These are phyloP conservation scores for Pogoniulus pusillus DNA, from an alignment of 2,797 vertebrate genomes.

Conservation along the genomic window DNA sequence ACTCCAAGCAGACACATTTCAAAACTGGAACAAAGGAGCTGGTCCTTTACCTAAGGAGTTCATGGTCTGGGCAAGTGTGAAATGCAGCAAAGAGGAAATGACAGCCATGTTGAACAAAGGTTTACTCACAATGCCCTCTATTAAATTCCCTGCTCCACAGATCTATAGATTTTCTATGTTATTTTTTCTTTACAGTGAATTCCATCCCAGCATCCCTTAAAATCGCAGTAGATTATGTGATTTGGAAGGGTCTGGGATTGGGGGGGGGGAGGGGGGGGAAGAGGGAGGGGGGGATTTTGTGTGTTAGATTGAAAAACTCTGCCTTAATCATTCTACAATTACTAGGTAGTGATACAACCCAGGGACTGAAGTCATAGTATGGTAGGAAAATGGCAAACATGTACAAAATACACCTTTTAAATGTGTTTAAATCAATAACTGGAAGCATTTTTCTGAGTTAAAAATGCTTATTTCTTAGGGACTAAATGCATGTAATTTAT, in stretches of 20 bases:
- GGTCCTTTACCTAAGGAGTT: conserved; percentile 12
- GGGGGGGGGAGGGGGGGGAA: neutral
- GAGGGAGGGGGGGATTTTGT: neutral
- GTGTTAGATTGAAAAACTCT: neutral
- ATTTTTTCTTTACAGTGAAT: neutral
- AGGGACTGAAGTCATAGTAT: neutral
- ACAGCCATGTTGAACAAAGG: conserved; percentile 34
- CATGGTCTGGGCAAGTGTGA: neutral
- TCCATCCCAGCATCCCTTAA: neutral
- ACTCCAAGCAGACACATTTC: conserved; percentile 15
- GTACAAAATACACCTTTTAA: neutral
- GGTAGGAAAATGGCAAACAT: neutral
- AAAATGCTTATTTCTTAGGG: neutral
- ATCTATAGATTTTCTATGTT: neutral
- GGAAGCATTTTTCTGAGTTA: conserved; percentile 9
- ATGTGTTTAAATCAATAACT: conserved; percentile 7
- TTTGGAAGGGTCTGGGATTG: neutral
- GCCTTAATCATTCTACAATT: neutral
- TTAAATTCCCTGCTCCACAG: neutral
- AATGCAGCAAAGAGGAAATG: conserved; percentile 24
- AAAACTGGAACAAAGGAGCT: conserved; percentile 41
- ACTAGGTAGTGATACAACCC: neutral
- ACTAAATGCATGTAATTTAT: neutral
- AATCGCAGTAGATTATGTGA: neutral
- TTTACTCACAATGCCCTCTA: neutral